These are phyloP conservation scores for Acipenser oxyrinchus DNA, from an alignment of 2,797 vertebrate species.

Conservation along the genomic window DNA sequence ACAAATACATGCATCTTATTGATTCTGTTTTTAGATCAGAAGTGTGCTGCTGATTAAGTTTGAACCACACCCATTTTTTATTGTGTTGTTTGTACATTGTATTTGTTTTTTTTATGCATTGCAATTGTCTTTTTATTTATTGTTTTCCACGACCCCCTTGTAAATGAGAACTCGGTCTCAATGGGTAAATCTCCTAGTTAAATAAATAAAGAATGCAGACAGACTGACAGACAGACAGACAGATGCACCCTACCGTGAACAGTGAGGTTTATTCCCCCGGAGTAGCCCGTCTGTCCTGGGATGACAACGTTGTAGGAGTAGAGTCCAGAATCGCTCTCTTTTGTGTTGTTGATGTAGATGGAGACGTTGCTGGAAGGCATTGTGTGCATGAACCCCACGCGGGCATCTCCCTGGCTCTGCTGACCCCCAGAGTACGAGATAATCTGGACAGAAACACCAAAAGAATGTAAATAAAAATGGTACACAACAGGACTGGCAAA, in stretches of 20 bases:
- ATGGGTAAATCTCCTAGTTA: conserved; percentile 16
- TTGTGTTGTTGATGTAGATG: conserved; percentile 72
- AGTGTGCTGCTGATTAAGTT: too few species aligned
- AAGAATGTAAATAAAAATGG: background rate
- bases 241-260: conserved; percentile 55
- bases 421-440: conserved; percentile 64
- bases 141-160: too few species aligned
- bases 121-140: too few species aligned
- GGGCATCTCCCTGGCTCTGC: conserved; percentile 55
- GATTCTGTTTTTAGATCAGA: too few species aligned
- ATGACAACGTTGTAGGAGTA: conserved; percentile 74
- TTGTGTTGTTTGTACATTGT: too few species aligned
- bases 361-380: conserved; percentile 74
- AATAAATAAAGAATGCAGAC: conserved; percentile 9
- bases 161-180: background rate
- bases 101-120: too few species aligned
- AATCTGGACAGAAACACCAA: conserved; percentile 50
- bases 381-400: conserved; percentile 62
- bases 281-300: conserved; percentile 44
- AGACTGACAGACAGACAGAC: background rate
- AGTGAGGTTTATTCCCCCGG: conserved; percentile 55
- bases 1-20: too few species aligned
- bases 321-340: conserved; percentile 70
- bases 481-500: too few species aligned
- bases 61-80: too few species aligned